Evolutionary conservation across 1,140 invertebrate genomes (phyloP).

Genomic region (Tyrophagus putrescentiae): DNA sequence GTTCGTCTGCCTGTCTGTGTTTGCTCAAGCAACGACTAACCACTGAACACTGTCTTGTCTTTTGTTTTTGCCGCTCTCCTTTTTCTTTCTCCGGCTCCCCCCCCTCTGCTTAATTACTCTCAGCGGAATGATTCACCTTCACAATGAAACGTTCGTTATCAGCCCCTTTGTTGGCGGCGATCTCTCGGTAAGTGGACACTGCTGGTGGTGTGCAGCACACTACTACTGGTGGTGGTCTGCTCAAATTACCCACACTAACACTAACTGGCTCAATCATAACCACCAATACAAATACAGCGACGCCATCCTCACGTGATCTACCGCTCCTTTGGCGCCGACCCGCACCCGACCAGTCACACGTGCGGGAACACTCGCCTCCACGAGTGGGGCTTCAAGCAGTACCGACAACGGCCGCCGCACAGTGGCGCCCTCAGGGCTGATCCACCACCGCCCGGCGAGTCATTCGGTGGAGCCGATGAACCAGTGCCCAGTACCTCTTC

Average conservation of each 20-base stretch:
- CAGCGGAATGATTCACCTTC: constrained; percentile 85
- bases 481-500: not conserved
- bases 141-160: constrained; percentile 91
- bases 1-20: not conserved
- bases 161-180: constrained; percentile 87
- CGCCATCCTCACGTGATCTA: constrained; percentile 92
- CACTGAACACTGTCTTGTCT: not conserved
- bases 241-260: not conserved
- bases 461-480: not conserved
- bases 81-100: constrained; percentile 13
- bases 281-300: constrained; percentile 57
- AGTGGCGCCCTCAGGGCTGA: constrained; percentile 3
- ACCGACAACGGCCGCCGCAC: constrained; percentile 27
- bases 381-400: constrained; percentile 46
- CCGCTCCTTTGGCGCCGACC: constrained; percentile 56
- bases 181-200: constrained; percentile 59
- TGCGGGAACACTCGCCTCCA: constrained; percentile 61
- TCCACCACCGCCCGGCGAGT: not conserved
- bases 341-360: constrained; percentile 53
- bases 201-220: not conserved
- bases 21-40: not conserved
- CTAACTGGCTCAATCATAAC: not conserved
- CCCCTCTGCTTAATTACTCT: constrained; percentile 15
- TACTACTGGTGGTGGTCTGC: not conserved
- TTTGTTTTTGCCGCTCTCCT: not conserved